Percentiles rank a stretch among this genome's conserved stretches.
These are phyloP conservation scores for Phaethornis superciliosus DNA, from an alignment of 2,113 vertebrate genomes.

Conservation along the genomic window DNA sequence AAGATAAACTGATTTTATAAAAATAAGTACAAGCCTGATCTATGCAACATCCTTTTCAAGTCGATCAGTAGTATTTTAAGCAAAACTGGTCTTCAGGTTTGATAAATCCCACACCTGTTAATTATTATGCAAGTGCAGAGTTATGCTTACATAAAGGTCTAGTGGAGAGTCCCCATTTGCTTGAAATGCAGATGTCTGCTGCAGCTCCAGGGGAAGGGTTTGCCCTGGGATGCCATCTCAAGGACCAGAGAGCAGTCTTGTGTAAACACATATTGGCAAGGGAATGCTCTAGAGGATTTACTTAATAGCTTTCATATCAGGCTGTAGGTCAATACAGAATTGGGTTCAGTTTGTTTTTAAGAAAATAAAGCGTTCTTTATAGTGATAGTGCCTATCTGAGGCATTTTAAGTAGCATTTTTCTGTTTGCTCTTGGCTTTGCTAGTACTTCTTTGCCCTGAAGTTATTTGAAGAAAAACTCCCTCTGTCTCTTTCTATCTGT, in stretches of 20 bases:
- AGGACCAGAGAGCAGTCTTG: neutral
- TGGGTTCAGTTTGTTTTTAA: neutral
- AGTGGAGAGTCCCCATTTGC: neutral
- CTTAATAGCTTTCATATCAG: neutral
- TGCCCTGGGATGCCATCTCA: neutral
- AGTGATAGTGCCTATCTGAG: neutral
- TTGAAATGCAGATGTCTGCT: neutral
- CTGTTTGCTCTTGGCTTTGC: slow-evolving; percentile 42
- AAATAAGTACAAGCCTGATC: neutral
- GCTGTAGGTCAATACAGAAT: neutral
- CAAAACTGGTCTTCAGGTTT: neutral
- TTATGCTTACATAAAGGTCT: neutral
- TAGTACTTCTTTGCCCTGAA: slow-evolving; percentile 13
- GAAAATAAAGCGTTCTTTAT: neutral
- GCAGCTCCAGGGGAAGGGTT: neutral
- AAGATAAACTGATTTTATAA: neutral
- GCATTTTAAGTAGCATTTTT: neutral
- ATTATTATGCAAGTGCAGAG: neutral
- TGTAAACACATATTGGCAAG: neutral
- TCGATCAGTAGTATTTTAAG: neutral
- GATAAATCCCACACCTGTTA: neutral
- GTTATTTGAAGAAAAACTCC: slow-evolving; percentile 23
- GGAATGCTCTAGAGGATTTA: neutral
- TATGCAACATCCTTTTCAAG: neutral
- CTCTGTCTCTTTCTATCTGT: slow-evolving; percentile 20